These are phyloP conservation scores for Nephila pilipes DNA, from an alignment of 1,140 invertebrate genomes.

Conservation along the genomic window DNA sequence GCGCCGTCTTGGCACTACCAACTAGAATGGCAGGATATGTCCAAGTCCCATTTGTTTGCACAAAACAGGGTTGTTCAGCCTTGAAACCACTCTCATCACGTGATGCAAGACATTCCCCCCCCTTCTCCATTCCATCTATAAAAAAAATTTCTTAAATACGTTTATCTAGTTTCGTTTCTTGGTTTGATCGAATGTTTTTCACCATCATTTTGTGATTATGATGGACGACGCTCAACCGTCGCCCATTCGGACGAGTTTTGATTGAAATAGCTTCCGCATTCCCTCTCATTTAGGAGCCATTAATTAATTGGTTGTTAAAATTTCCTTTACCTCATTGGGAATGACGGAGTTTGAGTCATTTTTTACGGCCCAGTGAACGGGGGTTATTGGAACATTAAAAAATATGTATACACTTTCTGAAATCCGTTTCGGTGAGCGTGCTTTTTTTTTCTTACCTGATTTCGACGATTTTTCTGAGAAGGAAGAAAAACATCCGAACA, in stretches of 20 bases:
- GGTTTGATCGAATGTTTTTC: no score
- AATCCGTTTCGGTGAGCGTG: no score
- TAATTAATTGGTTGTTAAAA: background rate
- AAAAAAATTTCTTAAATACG: no score
- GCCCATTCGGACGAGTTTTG: background rate
- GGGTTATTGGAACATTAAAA: background rate
- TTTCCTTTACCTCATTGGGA: background rate
- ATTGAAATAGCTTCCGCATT: background rate
- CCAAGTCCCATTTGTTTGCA: background rate
- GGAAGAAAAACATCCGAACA: no score
- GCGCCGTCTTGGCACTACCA: background rate
- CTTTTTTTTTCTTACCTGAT: no score
- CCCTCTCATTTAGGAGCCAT: background rate
- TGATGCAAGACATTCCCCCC: background rate
- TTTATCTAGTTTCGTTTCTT: no score
- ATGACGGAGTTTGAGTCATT: background rate
- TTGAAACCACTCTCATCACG: background rate
- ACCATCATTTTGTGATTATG: background rate
- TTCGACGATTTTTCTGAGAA: no score
- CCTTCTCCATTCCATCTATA: no score
- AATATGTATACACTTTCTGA: no score
- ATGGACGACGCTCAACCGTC: background rate
- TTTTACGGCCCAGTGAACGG: background rate
- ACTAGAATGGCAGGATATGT: background rate
- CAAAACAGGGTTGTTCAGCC: conserved; percentile 10